Conservation (phyloP, 2,113 vertebrate genomes). For the Bambusicola thoracicus region DNA sequence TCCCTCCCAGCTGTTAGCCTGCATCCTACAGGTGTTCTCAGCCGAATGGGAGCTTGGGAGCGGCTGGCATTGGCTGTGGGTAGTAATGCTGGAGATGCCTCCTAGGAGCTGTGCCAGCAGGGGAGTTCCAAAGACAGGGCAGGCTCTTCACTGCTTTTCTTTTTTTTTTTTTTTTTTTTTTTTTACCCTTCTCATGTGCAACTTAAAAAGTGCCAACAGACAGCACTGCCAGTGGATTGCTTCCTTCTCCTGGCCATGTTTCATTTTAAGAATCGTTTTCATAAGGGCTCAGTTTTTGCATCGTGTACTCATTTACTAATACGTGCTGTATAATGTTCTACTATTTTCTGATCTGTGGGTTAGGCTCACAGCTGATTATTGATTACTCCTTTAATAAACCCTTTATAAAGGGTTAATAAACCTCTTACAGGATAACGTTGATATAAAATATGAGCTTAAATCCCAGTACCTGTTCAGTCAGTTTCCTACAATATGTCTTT, state of each 20-base stretch:
- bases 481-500: background rate
- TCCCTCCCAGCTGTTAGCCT: background rate
- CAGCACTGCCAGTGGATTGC: background rate
- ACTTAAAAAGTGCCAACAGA: background rate
- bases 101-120: fast-evolving
- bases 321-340: background rate
- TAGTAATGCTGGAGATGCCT: background rate
- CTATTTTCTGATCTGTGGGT: background rate
- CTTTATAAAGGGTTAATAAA: background rate
- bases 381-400: background rate
- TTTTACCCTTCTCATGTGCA: background rate
- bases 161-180: background rate
- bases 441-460: background rate
- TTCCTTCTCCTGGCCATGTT: background rate
- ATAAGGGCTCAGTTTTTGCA: background rate
- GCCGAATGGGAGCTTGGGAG: background rate
- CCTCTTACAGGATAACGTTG: background rate
- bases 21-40: background rate
- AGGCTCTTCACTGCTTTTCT: background rate
- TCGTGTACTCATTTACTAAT: background rate
- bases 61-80: background rate
- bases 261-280: background rate
- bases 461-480: background rate
- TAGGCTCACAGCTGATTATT: background rate
- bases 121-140: background rate